Percentiles rank a stretch among this genome's conserved stretches.
Conservation (phyloP, 2,888 invertebrate species). For the Spicauda simplicius region DNA sequence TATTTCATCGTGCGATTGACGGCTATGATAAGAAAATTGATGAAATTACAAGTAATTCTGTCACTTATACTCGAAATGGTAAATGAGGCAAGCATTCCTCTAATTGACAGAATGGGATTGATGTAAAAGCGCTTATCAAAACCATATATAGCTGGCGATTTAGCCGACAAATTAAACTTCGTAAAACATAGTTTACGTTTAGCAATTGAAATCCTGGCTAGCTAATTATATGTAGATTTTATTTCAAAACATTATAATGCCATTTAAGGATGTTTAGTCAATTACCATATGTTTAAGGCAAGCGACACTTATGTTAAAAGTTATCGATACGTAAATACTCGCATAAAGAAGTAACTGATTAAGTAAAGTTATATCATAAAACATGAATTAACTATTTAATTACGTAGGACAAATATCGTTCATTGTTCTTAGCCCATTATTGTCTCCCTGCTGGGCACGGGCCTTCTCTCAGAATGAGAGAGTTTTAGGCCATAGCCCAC, state of each 20-base stretch:
- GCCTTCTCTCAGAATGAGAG: no score
- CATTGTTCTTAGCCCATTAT: no score
- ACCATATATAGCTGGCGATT: slow-evolving; percentile 32
- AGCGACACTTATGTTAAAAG: no score
- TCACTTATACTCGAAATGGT: slow-evolving; percentile 37
- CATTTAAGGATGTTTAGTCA: not conserved
- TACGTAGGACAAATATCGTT: no score
- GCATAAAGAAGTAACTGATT: no score
- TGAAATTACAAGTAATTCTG: slow-evolving; percentile 36
- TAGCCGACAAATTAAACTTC: slow-evolving; percentile 35
- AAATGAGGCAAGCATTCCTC: slow-evolving; percentile 36
- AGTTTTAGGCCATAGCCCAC: no score
- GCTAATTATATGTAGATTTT: not conserved
- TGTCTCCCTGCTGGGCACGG: no score
- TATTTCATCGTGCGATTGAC: slow-evolving; percentile 30
- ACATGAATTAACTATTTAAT: no score
- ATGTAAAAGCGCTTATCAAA: slow-evolving; percentile 35
- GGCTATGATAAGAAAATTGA: slow-evolving; percentile 35
- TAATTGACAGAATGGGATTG: slow-evolving; percentile 41
- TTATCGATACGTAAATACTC: no score
- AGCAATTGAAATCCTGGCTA: slow-evolving; percentile 6
- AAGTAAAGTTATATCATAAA: no score
- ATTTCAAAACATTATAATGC: not conserved
- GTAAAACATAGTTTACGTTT: slow-evolving; percentile 14
- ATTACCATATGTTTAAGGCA: not conserved